phyloP scores from a whole-genome alignment of 2,797 vertebrate genomes.

The Benthosema pterotum region DNA sequence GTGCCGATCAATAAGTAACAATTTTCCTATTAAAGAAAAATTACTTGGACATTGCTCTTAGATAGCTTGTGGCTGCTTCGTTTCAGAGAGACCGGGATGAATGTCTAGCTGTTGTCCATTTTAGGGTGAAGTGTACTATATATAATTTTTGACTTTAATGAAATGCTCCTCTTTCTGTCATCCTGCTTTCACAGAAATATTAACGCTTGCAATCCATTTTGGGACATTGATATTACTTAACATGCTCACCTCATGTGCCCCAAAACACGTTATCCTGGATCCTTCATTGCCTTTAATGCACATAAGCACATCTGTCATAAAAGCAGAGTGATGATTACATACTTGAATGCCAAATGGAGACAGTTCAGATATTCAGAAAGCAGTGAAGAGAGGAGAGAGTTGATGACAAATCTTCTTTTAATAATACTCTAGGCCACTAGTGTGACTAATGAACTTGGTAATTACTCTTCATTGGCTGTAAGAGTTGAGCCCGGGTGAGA shows the following conservation, averaged over 20 bases:
- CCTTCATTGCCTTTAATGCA: constrained; percentile 26
- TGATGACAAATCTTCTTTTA: constrained; percentile 74
- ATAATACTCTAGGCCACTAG: constrained; percentile 74
- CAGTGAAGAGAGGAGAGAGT: constrained; percentile 49
- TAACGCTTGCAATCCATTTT: constrained; percentile 1
- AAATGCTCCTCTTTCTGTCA: constrained; percentile 22
- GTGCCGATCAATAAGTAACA: constrained; percentile 97
- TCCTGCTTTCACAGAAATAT: constrained; percentile 1
- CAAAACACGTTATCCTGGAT: neutral
- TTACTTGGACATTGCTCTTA: constrained; percentile 89
- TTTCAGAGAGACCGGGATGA: constrained; percentile 78
- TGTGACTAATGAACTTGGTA: constrained; percentile 84
- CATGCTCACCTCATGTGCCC: neutral
- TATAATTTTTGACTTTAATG: constrained; percentile 27
- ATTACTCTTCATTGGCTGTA: constrained; percentile 85
- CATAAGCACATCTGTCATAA: neutral
- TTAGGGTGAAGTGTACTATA: constrained; percentile 20
- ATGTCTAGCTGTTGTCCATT: constrained; percentile 43
- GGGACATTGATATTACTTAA: constrained; percentile 14
- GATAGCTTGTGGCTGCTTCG: constrained; percentile 91
- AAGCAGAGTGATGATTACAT: constrained; percentile 6
- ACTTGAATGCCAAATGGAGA: constrained; percentile 22
- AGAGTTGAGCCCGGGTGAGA: constrained; percentile 70
- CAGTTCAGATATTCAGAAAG: constrained; percentile 53
- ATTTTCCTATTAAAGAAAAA: constrained; percentile 98